Evolutionary conservation across 2,113 vertebrate genomes (phyloP).

Genomic region (Tamias sibiricus): DNA sequence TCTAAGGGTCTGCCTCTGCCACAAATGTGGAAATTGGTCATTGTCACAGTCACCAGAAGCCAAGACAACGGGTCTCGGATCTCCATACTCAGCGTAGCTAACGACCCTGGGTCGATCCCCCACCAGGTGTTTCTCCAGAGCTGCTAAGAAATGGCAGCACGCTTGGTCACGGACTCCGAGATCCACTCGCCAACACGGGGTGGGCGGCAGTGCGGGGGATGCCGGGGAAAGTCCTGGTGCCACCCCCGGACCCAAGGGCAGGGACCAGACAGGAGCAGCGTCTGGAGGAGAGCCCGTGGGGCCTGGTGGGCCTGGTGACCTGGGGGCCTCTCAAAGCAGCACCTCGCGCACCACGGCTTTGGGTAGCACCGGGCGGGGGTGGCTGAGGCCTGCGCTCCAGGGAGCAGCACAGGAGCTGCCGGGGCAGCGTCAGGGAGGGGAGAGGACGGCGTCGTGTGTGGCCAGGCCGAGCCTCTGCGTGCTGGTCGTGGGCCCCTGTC

Average conservation of each 20-base stretch:
- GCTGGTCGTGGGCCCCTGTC: not conserved
- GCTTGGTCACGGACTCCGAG: not conserved
- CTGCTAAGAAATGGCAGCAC: not conserved
- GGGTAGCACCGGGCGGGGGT: not conserved
- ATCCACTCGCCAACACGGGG: not conserved
- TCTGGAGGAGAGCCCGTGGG: not conserved
- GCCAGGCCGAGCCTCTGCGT: not conserved
- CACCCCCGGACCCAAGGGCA: fast-evolving
- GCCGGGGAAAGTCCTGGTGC: not conserved
- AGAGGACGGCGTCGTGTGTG: too few species aligned
- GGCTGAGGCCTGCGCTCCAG: too few species aligned
- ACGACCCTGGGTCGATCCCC: not conserved
- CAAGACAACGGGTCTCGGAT: not conserved
- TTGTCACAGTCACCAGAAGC: not conserved
- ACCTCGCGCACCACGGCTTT: not conserved
- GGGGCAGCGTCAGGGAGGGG: too few species aligned
- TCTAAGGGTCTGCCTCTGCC: not conserved
- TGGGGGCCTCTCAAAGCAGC: not conserved
- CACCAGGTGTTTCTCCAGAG: not conserved
- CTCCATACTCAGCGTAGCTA: not conserved
- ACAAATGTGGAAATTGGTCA: not conserved
- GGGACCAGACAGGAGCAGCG: not conserved
- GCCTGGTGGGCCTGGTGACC: not conserved
- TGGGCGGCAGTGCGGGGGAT: too few species aligned
- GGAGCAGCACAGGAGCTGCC: not conserved